phyloP scores from a whole-genome alignment of 2,888 invertebrate species.

The Tiliacea aurago region DNA sequence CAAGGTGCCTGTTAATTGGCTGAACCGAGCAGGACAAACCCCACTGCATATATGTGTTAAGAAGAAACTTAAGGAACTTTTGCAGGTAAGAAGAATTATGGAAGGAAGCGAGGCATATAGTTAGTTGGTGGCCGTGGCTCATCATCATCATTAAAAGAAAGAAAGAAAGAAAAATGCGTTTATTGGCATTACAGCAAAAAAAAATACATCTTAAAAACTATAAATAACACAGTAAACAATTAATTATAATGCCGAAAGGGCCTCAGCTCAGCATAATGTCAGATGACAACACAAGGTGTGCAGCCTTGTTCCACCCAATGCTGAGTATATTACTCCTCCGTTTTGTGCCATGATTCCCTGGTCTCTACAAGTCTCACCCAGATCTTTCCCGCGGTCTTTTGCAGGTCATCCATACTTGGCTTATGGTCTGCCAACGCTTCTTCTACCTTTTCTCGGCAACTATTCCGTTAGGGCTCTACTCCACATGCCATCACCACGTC shows the following conservation, averaged over 20 bases:
- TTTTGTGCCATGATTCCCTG: not conserved
- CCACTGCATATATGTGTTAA: conserved; percentile 79
- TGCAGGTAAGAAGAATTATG: conserved; percentile 55
- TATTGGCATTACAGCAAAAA: too few species aligned
- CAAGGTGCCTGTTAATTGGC: conserved; percentile 42
- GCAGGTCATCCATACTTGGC: not conserved
- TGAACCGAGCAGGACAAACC: conserved; percentile 72
- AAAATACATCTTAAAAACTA: too few species aligned
- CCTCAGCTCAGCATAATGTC: too few species aligned
- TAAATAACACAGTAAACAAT: too few species aligned
- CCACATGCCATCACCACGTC: not conserved
- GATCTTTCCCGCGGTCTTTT: not conserved
- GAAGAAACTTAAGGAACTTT: conserved; percentile 67
- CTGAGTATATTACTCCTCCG: not conserved
- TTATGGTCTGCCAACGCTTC: not conserved
- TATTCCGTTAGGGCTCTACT: not conserved
- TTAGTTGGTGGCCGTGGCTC: too few species aligned
- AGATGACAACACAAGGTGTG: too few species aligned
- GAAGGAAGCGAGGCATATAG: not conserved
- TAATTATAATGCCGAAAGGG: too few species aligned
- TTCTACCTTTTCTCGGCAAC: not conserved
- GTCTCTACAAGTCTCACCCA: not conserved
- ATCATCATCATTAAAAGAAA: not conserved
- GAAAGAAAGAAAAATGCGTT: too few species aligned
- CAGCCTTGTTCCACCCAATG: not conserved